Base-by-base conservation (phyloP, 2,888 invertebrate species). In the Fragum sueziense region DNA sequence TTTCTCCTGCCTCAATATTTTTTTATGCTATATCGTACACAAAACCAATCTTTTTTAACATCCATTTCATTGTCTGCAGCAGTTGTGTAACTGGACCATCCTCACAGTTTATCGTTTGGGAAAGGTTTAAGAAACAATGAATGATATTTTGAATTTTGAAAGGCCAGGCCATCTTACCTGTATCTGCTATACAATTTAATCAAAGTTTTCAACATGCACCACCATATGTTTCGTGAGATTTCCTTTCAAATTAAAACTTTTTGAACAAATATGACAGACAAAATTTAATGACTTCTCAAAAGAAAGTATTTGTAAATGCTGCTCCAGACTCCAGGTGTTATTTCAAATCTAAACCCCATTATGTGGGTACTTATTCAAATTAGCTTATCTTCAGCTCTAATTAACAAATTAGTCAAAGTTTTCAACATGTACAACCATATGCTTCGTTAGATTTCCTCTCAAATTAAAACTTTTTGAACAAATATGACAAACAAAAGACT, bases 361-460 rank as follows among this genome's bases (percentile, higher is more conserved):
- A n/a, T n/a, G n/a, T n/a, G n/a, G n/a, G n/a, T n/a, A n/a, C n/a
- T n/a, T 11, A 9, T 17, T n/a, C 17, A n/a, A n/a, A n/a, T 1
- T 47, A n/a, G n/a, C n/a, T n/a, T n/a, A n/a, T n/a, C 41, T 9
- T 17, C 17, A 41, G 17, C 41, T 17, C 47, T 20, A n/a, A n/a
- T 17, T 1, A 20, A 20, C 20, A 20, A 1, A 20, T 17, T 17
- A 1, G n/a, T 20, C 2, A n/a, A n/a, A n/a, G 20, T 57, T 17
- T 20, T 31, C 9, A 2, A 72, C 3, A 68, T 79, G 79, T 17
- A 54, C 62, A 1, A 79, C 41, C 70, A 74, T 70, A 29, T 79
- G 79, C 51, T 74, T 70, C 17, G 17, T 74, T 41, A 79, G 22
- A 59, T 79, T 79, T 74, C 79, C 79, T 70, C 74, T 79, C 33